Base-by-base conservation (phyloP, 2,113 vertebrate species). In the Chrysochloris asiatica region DNA sequence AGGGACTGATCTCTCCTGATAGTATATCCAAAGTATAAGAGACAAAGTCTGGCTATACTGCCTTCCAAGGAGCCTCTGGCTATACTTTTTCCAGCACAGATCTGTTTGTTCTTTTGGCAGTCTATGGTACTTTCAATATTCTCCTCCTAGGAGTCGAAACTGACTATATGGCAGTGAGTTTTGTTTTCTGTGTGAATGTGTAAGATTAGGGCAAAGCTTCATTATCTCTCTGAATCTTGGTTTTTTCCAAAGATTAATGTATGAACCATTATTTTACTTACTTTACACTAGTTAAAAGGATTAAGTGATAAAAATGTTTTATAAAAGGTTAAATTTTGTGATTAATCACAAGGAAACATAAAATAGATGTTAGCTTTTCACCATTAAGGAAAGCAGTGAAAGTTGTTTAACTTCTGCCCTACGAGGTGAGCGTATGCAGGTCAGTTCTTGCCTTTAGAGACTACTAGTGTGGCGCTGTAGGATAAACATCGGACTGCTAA, bases 391-490 rank as follows among this genome's bases (percentile, higher is more conserved):
- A 82, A 36, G 0, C 3, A 45, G 4, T 19, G 22, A 4, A 28
- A 78, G 77, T 43, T 88, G 84, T 71, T 90, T 83, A 41, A 71
- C 48, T 89, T 83, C 56, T 77, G 63, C 24, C 6, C 26, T 45
- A 24, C 2, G n/a, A 80, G 8, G 48, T 13, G 28, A 88, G 12
- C 11, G 78, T 52, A 67, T 12, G 4, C n/a, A n/a, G n/a, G n/a
- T n/a, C n/a, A n/a, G n/a, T n/a, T n/a, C n/a, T n/a, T n/a, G n/a
- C n/a, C n/a, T n/a, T n/a, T n/a, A n/a, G n/a, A n/a, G n/a, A n/a
- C n/a, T n/a, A n/a, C n/a, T n/a, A n/a, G n/a, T n/a, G n/a, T n/a
- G n/a, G n/a, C n/a, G n/a, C n/a, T n/a, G n/a, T n/a, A n/a, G n/a
- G n/a, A n/a, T n/a, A n/a, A n/a, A n/a, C n/a, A n/a, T n/a, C n/a